Percentiles rank a stretch among this genome's conserved stretches.
Evolutionary conservation across 2,113 vertebrate genomes (phyloP).

Genomic region (Limanda limanda): DNA sequence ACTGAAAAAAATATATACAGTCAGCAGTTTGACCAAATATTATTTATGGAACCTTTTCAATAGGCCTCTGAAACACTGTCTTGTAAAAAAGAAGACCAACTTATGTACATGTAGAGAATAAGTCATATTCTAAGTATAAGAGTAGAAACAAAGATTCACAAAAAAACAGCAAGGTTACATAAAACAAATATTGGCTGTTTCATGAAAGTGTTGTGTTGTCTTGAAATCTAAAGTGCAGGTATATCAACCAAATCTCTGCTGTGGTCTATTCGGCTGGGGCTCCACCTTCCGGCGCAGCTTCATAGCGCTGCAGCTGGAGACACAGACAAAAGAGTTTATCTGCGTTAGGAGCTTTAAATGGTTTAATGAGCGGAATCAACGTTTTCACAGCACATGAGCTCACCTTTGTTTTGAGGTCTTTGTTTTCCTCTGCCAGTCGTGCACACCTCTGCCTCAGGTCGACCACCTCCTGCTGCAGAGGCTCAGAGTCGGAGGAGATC

Average conservation of each 20-base stretch:
- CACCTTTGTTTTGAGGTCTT: slow-evolving; percentile 92
- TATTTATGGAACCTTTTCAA: not conserved
- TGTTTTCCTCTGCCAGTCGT: slow-evolving; percentile 90
- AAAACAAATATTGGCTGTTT: slow-evolving; percentile 4
- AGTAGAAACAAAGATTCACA: slow-evolving; percentile 17
- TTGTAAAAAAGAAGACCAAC: not conserved
- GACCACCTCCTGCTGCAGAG: slow-evolving; percentile 88
- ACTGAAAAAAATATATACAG: too few species aligned
- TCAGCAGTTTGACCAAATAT: not conserved
- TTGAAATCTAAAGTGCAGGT: slow-evolving; percentile 23
- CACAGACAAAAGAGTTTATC: not conserved
- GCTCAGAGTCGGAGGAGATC: slow-evolving; percentile 84
- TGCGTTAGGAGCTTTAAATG: not conserved
- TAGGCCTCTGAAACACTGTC: not conserved
- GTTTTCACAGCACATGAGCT: not conserved
- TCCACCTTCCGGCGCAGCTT: slow-evolving; percentile 86
- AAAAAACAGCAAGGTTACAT: slow-evolving; percentile 12
- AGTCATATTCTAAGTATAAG: slow-evolving; percentile 54
- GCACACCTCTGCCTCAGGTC: slow-evolving; percentile 91
- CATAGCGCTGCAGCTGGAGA: slow-evolving; percentile 87
- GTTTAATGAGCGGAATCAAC: not conserved
- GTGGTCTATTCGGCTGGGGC: slow-evolving; percentile 82
- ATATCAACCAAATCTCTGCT: slow-evolving; percentile 25
- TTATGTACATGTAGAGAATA: slow-evolving; percentile 54
- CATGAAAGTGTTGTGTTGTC: not conserved